Conservation (phyloP, 2,888 invertebrate species). For the Acleris cristana region DNA sequence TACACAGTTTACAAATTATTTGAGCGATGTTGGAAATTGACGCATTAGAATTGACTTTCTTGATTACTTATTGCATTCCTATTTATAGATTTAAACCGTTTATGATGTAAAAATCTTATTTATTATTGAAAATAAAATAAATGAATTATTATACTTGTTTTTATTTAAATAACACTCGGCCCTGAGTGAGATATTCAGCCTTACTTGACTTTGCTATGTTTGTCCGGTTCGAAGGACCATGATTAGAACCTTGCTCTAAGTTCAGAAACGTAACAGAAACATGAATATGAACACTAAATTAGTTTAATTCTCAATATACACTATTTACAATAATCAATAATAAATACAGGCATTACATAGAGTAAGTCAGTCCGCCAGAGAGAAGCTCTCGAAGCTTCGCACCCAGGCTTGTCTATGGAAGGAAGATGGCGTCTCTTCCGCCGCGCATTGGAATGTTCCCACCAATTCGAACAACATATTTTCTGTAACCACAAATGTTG, state of each 20-base stretch:
- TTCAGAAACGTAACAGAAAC: background rate
- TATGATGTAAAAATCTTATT: constrained; percentile 19
- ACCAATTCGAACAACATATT: constrained; percentile 67
- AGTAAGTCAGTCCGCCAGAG: constrained; percentile 56
- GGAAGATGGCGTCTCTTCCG: constrained; percentile 63
- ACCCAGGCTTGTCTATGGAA: constrained; percentile 63
- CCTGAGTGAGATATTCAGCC: too few relatives aligned
- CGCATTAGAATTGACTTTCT: background rate
- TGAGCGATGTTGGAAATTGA: constrained; percentile 11
- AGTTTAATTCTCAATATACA: constrained; percentile 47
- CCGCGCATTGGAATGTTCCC: constrained; percentile 56
- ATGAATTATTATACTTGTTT: background rate
- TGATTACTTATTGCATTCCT: constrained; percentile 31
- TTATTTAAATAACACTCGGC: too few relatives aligned
- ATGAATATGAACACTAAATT: constrained; percentile 3
- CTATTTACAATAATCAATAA: constrained; percentile 43
- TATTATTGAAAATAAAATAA: constrained; percentile 31
- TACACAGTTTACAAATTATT: background rate
- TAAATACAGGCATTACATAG: constrained; percentile 10
- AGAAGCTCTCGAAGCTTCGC: constrained; percentile 64
- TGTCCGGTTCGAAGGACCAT: too few relatives aligned
- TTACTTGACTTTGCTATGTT: too few relatives aligned
- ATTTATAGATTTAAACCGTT: constrained; percentile 19
- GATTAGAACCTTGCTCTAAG: too few relatives aligned
- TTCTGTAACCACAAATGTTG: constrained; percentile 52